Evolutionary conservation across 2,888 invertebrate species (phyloP).

Genomic region (Boloria selene): DNA sequence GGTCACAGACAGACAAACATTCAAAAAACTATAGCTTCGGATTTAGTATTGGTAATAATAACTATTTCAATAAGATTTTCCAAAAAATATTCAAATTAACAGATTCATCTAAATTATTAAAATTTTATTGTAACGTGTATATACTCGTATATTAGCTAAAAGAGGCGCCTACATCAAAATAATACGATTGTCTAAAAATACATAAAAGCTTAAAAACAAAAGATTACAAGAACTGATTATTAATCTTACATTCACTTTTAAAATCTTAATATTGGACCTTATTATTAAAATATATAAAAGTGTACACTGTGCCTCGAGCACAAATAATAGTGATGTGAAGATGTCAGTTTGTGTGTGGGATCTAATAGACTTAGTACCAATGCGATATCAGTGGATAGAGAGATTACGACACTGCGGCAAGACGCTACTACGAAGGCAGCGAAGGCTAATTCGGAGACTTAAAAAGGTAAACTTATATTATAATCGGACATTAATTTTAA

Average conservation of each 20-base stretch:
- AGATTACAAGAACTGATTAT: background rate
- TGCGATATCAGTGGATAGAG: slow-evolving; percentile 73
- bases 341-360: slow-evolving; percentile 69
- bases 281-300: slow-evolving; percentile 10
- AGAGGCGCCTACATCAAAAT: too few species aligned
- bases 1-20: too few species aligned
- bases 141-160: too few species aligned
- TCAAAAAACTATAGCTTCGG: too few species aligned
- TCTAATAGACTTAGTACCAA: slow-evolving; percentile 73
- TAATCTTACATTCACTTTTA: background rate
- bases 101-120: too few species aligned
- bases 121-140: too few species aligned
- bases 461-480: slow-evolving; percentile 66
- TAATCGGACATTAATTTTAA: too few species aligned
- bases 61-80: too few species aligned
- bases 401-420: slow-evolving; percentile 76
- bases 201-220: too few species aligned
- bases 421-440: slow-evolving; percentile 72
- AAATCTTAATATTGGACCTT: background rate
- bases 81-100: too few species aligned
- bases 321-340: slow-evolving; percentile 41
- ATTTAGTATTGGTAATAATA: too few species aligned
- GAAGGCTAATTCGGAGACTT: slow-evolving; percentile 69
- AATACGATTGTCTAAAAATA: too few species aligned
- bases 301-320: slow-evolving; percentile 14